A percentile compares a stretch with the other conserved stretches of the same genome.
Evolutionary conservation across 2,113 vertebrate species (phyloP).

Genomic region (Euleptes europaea): DNA sequence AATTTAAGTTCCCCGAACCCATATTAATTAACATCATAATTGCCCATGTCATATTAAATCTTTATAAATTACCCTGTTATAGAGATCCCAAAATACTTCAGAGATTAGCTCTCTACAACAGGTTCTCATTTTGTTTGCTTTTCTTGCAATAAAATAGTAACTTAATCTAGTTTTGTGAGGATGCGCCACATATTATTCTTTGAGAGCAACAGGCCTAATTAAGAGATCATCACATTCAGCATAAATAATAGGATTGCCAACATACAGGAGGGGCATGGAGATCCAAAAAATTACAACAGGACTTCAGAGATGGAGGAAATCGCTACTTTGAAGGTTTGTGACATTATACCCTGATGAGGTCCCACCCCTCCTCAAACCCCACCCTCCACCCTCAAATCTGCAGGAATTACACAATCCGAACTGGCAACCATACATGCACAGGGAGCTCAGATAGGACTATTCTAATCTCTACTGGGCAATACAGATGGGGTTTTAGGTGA

Average conservation of each 20-base stretch:
- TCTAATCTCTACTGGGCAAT: too few relatives aligned
- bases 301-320: too few relatives aligned
- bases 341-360: too few relatives aligned
- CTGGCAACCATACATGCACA: too few relatives aligned
- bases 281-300: too few relatives aligned
- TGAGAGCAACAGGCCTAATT: background rate
- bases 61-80: background rate
- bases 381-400: too few relatives aligned
- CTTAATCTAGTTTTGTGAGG: background rate
- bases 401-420: background rate
- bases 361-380: too few relatives aligned
- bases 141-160: background rate
- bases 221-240: background rate
- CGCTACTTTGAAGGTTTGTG: too few relatives aligned
- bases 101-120: background rate
- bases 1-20: constrained; percentile 41
- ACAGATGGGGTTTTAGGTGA: too few relatives aligned
- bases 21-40: constrained; percentile 43
- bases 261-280: too few relatives aligned
- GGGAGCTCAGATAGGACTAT: background rate
- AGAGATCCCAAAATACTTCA: background rate
- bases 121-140: background rate
- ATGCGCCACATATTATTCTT: background rate
- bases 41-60: constrained; percentile 6
- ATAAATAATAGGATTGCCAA: background rate